Percentiles rank a stretch among this genome's conserved stretches.
These are phyloP conservation scores for Acleris emargana DNA, from an alignment of 2,888 invertebrate species.

Conservation along the genomic window DNA sequence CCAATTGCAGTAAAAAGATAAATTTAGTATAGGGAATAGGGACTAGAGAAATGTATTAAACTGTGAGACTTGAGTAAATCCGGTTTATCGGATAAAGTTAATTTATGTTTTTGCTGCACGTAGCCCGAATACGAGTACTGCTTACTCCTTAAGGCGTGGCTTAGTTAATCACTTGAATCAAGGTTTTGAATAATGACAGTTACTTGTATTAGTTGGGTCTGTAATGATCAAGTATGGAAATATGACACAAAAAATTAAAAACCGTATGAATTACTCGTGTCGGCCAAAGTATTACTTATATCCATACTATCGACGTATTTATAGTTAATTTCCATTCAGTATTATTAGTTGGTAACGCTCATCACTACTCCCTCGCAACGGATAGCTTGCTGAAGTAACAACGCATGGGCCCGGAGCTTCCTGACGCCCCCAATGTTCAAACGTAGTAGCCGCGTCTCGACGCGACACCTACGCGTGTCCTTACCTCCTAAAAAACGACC, in stretches of 20 bases:
- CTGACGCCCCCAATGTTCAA: constrained; percentile 6
- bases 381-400: constrained; percentile 47
- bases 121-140: constrained; percentile 1
- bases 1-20: too few relatives aligned
- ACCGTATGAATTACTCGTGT: constrained; percentile 69
- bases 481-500: constrained; percentile 21
- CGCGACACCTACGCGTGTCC: constrained; percentile 10
- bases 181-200: constrained; percentile 24
- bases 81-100: neutral
- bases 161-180: constrained; percentile 9
- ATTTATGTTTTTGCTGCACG: neutral
- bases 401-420: constrained; percentile 68
- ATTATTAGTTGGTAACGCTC: constrained; percentile 68
- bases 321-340: constrained; percentile 77
- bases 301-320: constrained; percentile 56
- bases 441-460: constrained; percentile 16
- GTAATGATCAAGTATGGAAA: constrained; percentile 5
- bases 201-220: constrained; percentile 4
- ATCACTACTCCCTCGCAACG: constrained; percentile 42
- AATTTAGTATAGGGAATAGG: too few relatives aligned
- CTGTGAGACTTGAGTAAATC: too few relatives aligned
- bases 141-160: constrained; percentile 30
- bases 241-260: constrained; percentile 27
- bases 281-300: constrained; percentile 78
- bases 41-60: too few relatives aligned